A percentile compares a stretch with the other conserved stretches of the same genome.
These are phyloP conservation scores for Chorisops tibialis DNA, from an alignment of 2,888 invertebrate species.

Conservation along the genomic window DNA sequence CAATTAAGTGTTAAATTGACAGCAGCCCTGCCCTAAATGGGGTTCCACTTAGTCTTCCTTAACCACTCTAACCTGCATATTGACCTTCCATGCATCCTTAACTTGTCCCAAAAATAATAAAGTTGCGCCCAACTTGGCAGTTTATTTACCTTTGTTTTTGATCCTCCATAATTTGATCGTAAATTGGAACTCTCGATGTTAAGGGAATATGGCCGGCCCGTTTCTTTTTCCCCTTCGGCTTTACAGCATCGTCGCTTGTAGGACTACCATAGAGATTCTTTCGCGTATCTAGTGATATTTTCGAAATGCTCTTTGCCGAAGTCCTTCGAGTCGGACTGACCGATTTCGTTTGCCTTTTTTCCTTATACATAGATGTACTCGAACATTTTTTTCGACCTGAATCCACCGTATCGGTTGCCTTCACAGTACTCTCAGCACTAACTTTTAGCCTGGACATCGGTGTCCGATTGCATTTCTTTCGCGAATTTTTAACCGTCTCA, in stretches of 20 bases:
- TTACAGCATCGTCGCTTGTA: constrained; percentile 31
- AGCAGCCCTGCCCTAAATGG: no score
- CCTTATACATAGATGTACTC: neutral
- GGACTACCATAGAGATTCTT: neutral
- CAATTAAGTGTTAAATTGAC: no score
- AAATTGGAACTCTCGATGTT: constrained; percentile 67
- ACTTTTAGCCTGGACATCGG: neutral
- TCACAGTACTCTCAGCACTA: neutral
- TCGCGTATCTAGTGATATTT: neutral
- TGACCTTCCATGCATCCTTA: no score
- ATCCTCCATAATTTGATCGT: constrained; percentile 68
- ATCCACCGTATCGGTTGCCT: neutral
- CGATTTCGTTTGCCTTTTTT: constrained; percentile 54
- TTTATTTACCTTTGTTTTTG: constrained; percentile 65
- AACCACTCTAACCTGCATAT: no score
- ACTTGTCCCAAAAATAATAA: no score
- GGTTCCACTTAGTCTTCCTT: no score
- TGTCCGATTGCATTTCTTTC: constrained; percentile 7
- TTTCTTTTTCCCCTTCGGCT: constrained; percentile 54
- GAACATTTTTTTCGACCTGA: neutral
- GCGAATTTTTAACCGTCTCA: constrained; percentile 5
- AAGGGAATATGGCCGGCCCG: constrained; percentile 64
- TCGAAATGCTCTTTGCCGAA: constrained; percentile 40
- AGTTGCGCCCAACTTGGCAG: no score
- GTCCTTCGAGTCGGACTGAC: constrained; percentile 55